Base-by-base conservation (phyloP, 2,888 invertebrate genomes). In the Andrena marginata region DNA sequence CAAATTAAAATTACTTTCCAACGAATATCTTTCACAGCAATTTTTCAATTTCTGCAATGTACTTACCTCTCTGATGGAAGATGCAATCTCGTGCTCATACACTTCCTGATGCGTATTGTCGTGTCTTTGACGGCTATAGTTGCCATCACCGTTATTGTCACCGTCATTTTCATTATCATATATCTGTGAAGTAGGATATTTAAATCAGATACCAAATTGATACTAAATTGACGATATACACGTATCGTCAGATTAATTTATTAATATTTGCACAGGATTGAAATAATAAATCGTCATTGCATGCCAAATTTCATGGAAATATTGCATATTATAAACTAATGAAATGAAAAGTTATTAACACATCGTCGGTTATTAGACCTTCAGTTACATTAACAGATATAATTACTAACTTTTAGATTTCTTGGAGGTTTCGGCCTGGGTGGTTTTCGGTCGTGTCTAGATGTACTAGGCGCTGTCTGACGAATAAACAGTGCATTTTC, bases 1-100 rank as follows among this genome's bases (percentile, higher is more conserved):
- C 16, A 74, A 73, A 35, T 33, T 60, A 10, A 62, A 65, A 62
- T 73, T 56, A 62, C 8, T 20, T 56, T 10, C 51, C 20, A 7
- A 23, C 1, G 6, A 35, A 0, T 51, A 31, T 42, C 35, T 62
- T 64, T 51, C 4, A 48, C 13, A 33, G 3, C 2, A 51, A 4
- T 16, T 23, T 23, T 31, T 8, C 2, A 33, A 2, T 69, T 62
- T 26, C 5, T 62, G 20, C 13, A 76, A 26, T 59, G 20, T 26
- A 60, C 60, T 83, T 77, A 88, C 88, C 69, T 71, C 59, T 54
- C 20, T 71, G 59, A 88, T 78, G 8, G 71, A 35, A 23, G 26
- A 76, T 48, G 65, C 35, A 54, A 88, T 64, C 49, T 65, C 80
- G 31, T 8, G 5, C 65, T 77, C 72, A 1, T 74, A 51, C 8